Evolutionary conservation across 2,797 vertebrate species (phyloP), one percentile per base, ranked within the genome.

Genomic region (Manis pentadactyla): DNA sequence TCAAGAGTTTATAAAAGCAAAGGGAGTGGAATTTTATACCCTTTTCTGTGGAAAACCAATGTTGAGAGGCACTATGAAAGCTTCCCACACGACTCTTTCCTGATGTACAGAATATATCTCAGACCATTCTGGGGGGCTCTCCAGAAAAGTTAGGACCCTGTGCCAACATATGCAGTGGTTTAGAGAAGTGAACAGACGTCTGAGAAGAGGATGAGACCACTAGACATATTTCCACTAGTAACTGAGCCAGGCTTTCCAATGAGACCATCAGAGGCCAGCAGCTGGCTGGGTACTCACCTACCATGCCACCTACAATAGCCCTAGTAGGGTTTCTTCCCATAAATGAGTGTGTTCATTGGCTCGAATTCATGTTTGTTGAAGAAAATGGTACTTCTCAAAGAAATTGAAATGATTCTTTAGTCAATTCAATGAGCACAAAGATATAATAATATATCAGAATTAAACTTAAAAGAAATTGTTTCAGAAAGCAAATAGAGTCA

Each of bases 121-220:
- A 10, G 5, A 9, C 75, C 11, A 27, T 75, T 74, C 37, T 19
- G 14, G n/a, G 23, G 82, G n/a, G 59, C 84, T 95, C 92, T 90
- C 46, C 79, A 23, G 5, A 87, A 66, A 69, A 68, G 73, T 34
- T 7, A 31, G 69, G 14, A 71, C 5, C 34, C 5, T 2, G 51
- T 77, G 95, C 96, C 94, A 81, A 82, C 74, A 46, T 42, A 77
- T 18, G 37, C 68, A 64, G 88, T 37, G 77, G 73, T 81, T 96
- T 18, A 34, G 69, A 2, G 61, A 83, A 53, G 34, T 13, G 46
- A 91, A 63, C 19, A 96, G 93, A 94, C 2, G 10, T 53, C 91
- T 94, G 59, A 84, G 83, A 88, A 25, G 85, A 94, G 12, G 92
- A 94, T 78, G 95, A 95, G 94, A 95, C 92, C 84, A 92, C 93